Evolutionary conservation across 2,888 invertebrate genomes (phyloP).

Genomic region (Poecilus cupreus): DNA sequence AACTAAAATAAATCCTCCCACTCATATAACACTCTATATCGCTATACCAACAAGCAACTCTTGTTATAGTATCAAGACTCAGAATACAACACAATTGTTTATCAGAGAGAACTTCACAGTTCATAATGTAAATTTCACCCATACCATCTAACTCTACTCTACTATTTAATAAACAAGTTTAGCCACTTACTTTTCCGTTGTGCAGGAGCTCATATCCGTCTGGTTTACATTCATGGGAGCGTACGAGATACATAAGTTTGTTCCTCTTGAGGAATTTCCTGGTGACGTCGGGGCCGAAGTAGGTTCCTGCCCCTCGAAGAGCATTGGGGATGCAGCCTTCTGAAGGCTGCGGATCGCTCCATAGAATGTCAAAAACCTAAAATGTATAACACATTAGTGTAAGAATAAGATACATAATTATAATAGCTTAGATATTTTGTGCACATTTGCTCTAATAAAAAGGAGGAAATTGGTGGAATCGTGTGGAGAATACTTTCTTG

Average conservation of each 20-base stretch:
- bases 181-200: conserved; percentile 81
- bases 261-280: conserved; percentile 85
- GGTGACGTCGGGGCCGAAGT: conserved; percentile 94
- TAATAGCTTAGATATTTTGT: too few relatives aligned
- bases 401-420: too few relatives aligned
- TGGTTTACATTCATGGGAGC: conserved; percentile 95
- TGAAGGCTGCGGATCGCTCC: conserved; percentile 92
- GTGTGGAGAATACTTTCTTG: too few relatives aligned
- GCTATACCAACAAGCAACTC: too few relatives aligned
- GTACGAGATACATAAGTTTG: conserved; percentile 84
- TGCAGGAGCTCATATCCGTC: conserved; percentile 94
- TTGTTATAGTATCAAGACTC: too few relatives aligned
- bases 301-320: conserved; percentile 92
- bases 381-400: not conserved
- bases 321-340: conserved; percentile 89
- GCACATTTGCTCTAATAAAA: too few relatives aligned
- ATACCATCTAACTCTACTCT: too few relatives aligned
- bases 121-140: too few relatives aligned
- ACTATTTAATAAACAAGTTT: not conserved
- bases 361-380: conserved; percentile 91
- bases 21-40: too few relatives aligned
- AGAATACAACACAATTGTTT: too few relatives aligned
- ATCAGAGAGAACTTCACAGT: not conserved
- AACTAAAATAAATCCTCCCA: too few relatives aligned
- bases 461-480: too few relatives aligned